Base-by-base conservation (phyloP, 2,113 vertebrate genomes). In the Megaleporinus macrocephalus region DNA sequence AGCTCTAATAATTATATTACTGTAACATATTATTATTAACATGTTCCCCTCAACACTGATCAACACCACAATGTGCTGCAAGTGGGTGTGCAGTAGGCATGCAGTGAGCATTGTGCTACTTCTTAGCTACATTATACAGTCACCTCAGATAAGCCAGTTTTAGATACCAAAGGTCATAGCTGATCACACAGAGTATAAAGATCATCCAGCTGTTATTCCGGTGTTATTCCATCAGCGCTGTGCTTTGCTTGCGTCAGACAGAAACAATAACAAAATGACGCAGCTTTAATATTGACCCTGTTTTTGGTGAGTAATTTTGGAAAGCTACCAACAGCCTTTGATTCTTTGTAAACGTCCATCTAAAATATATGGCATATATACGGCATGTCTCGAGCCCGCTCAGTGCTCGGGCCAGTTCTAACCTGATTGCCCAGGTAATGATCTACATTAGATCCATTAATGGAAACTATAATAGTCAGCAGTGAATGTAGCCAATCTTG, bases 391-490 rank as follows among this genome's bases (percentile, higher is more conserved):
- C 4, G n/a, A 51, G 71, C 7, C 22, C 18, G 59, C 36, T 11
- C 30, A 33, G 63, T 47, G 68, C 65, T 59, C 22, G 73, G 73
- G 49, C 26, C 26, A 29, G 26, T 36, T 92, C 91, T 93, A 94
- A 94, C 94, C 92, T 89, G 93, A 95, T 95, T 96, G 93, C 88
- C 89, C 92, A 90, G 87, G 91, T 95, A 96, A 96, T 95, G 91
- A 94, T 96, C 95, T 95, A 91, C 95, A 95, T 96, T 95, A 95
- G 92, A 90, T 93, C 94, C 93, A 94, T 96, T 96, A 95, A 88
- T 85, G 93, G 92, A 92, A 94, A 94, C 90, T 91, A 95, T 94
- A 95, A 93, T 94, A 89, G 90, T 93, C 91, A 89, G 91, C 89
- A 93, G 92, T 92, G 94, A 95, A 95, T 80, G 88, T 90, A 93